Evolutionary conservation across 2,797 vertebrate species (phyloP).

Genomic region (Cynopterus sphinx): DNA sequence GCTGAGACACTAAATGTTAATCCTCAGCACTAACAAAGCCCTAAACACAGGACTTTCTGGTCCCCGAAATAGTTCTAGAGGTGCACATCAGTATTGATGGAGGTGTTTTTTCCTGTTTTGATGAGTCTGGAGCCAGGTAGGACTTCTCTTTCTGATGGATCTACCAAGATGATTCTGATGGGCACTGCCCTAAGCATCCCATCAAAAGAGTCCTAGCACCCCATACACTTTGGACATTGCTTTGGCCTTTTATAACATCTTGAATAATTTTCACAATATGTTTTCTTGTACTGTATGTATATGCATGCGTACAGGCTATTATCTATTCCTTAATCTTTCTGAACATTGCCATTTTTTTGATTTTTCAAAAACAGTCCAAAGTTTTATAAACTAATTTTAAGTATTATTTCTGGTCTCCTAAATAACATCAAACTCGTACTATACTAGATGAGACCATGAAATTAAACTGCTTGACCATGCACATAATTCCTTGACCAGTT

Average conservation of each 20-base stretch:
- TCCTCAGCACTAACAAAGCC: neutral
- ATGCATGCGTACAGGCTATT: neutral
- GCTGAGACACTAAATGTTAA: neutral
- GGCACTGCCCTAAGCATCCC: neutral
- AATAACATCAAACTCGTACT: neutral
- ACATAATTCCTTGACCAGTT: neutral
- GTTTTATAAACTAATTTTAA: neutral
- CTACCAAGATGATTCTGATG: neutral
- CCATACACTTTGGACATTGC: neutral
- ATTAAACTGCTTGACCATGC: neutral
- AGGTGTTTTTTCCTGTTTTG: neutral
- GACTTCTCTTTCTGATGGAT: neutral
- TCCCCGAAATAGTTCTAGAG: neutral
- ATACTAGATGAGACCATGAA: neutral
- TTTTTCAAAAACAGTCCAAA: neutral
- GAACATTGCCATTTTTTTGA: neutral
- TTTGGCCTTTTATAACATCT: neutral
- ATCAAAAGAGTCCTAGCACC: neutral
- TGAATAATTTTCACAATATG: neutral
- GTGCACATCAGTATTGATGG: no score
- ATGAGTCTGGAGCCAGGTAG: fast-evolving
- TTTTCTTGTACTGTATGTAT: neutral
- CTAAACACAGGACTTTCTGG: neutral
- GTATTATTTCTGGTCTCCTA: neutral
- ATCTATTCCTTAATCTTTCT: neutral